Evolutionary conservation across 2,888 invertebrate species (phyloP).

Genomic region (Agapetus fuscipes): DNA sequence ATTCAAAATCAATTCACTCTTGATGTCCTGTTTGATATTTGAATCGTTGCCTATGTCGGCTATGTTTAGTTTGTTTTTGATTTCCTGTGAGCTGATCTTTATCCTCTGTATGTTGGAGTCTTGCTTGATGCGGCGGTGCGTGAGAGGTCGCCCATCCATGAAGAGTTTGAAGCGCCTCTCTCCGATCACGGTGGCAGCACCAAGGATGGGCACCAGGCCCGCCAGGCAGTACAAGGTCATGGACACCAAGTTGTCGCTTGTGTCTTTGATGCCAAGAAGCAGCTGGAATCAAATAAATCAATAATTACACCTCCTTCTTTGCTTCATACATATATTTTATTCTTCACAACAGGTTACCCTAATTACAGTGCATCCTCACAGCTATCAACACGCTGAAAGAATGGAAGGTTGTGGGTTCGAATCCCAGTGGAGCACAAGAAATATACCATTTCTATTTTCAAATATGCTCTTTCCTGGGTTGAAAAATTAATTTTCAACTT

Average conservation of each 20-base stretch:
- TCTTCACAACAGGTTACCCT: too few relatives aligned
- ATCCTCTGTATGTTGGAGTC: slow-evolving; percentile 4
- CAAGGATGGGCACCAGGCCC: slow-evolving; percentile 74
- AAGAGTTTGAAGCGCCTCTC: slow-evolving; percentile 73
- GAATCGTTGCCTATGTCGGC: too few relatives aligned
- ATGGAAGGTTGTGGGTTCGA: too few relatives aligned
- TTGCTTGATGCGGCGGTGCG: slow-evolving; percentile 18
- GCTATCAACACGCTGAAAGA: too few relatives aligned
- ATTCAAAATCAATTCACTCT: slow-evolving; percentile 1
- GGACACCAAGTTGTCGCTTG: slow-evolving; percentile 72
- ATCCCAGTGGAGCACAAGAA: too few relatives aligned
- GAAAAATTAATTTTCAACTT: too few relatives aligned
- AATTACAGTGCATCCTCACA: too few relatives aligned
- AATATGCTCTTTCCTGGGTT: too few relatives aligned
- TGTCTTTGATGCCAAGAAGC: slow-evolving; percentile 78
- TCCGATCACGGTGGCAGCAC: slow-evolving; percentile 77
- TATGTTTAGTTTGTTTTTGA: neutral
- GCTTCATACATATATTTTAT: too few relatives aligned
- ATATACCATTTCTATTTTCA: too few relatives aligned
- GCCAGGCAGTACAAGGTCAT: slow-evolving; percentile 74
- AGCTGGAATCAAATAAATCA: slow-evolving; percentile 52
- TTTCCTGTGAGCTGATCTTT: neutral
- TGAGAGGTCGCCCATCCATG: slow-evolving; percentile 74
- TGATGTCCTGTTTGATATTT: slow-evolving; percentile 8
- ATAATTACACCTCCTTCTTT: too few relatives aligned